Base-by-base conservation (phyloP, 2,113 vertebrate species). In the Dromiciops gliroides region DNA sequence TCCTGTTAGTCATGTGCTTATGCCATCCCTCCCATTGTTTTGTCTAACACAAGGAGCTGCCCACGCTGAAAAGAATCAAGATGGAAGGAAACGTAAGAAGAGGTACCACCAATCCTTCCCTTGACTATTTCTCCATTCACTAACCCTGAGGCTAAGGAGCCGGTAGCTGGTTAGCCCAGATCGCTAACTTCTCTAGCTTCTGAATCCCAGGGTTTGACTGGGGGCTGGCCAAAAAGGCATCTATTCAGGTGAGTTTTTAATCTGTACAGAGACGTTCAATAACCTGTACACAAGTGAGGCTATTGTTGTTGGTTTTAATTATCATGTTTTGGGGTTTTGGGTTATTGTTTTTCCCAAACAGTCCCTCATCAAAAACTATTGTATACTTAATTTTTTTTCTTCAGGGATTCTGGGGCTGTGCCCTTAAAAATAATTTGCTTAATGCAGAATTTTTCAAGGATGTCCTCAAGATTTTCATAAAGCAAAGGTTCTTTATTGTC, bases 401-500 rank as follows among this genome's bases (percentile, higher is more conserved):
- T 97, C 92, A 56, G 95, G 67, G 25, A 94, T 94, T 96, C 95
- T 96, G 93, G 47, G 96, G 93, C 91, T 95, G 93, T 96, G 97
- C 96, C 89, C 93, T 96, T 96, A 97, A 98, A 89, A 96, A 97
- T 96, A 96, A 96, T 96, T 95, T 97, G 90, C 94, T 93, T 98
- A 95, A 96, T 96, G 95, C 95, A 95, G n/a, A 60, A 51, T 93
- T 97, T 97, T 96, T 97, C 97, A 96, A 96, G 93, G 91, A 97
- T 93, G 56, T 89, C 94, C 93, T 94, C 93, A 94, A 96, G 95
- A 97, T 95, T 95, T 96, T 97, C 98, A 97, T 96, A 94, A 97
- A 97, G 89, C 92, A 92, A 53, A 51, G 93, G 92, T 94, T 94
- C 91, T 92, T 60, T 89, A 90, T 26, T 96, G 91, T 92, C 93